Percentiles rank a stretch among this genome's conserved stretches.
These are phyloP conservation scores for Panagrolaimus sp. DNA, from an alignment of 1,140 invertebrate species.

Conservation along the genomic window DNA sequence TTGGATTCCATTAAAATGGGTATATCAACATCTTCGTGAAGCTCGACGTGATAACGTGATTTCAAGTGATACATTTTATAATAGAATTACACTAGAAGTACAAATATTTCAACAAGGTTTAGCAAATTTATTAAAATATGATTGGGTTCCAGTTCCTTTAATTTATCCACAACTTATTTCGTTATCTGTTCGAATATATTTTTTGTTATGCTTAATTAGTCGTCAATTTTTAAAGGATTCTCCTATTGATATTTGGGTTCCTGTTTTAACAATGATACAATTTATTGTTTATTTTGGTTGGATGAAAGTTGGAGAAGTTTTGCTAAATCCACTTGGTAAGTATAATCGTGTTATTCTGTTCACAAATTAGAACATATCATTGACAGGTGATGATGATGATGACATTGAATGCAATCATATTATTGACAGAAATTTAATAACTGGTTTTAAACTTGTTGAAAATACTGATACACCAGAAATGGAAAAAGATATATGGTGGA, in stretches of 20 bases:
- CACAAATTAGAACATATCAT: too few species aligned
- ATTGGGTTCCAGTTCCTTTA: conserved; percentile 30
- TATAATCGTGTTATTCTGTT: conserved; percentile 34
- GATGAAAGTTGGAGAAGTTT: conserved; percentile 38
- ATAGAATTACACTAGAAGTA: conserved; percentile 21
- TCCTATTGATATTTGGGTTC: conserved; percentile 27
- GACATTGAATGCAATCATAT: conserved; percentile 17
- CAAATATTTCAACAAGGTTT: conserved; percentile 24
- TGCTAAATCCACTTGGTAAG: conserved; percentile 40
- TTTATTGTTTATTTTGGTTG: conserved; percentile 38
- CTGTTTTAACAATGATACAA: conserved; percentile 32
- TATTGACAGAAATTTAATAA: conserved; percentile 1
- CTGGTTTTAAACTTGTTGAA: conserved; percentile 43
- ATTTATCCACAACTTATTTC: conserved; percentile 38
- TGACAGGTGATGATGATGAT: too few species aligned
- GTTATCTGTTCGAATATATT: conserved; percentile 34
- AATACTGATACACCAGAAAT: conserved; percentile 28
- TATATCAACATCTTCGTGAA: conserved; percentile 16
- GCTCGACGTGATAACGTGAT: neutral
- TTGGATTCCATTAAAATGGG: conserved; percentile 40
- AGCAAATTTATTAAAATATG: neutral
- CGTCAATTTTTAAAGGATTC: conserved; percentile 22
- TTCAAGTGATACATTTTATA: conserved; percentile 1
- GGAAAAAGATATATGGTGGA: conserved; percentile 43
- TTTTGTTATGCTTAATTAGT: conserved; percentile 28